Percentiles rank a stretch among this genome's conserved stretches.
Conservation (phyloP, 1,140 invertebrate species). For the Bradysia coprophila region DNA sequence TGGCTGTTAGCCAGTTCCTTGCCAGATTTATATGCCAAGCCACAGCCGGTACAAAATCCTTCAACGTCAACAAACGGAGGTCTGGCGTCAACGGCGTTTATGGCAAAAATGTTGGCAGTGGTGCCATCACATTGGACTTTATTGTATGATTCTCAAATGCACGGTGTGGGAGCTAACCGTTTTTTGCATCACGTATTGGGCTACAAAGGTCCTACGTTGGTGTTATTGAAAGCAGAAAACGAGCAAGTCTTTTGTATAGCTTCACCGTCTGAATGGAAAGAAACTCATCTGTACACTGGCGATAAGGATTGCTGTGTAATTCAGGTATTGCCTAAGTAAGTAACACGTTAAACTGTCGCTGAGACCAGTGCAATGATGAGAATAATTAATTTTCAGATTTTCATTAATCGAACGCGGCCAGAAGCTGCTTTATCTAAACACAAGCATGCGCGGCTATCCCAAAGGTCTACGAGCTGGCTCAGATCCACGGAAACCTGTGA, state of each 20-base stretch:
- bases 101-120: constrained; percentile 39
- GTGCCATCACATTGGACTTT: constrained; percentile 64
- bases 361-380: no score
- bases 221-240: constrained; percentile 47
- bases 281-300: constrained; percentile 70
- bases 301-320: constrained; percentile 54
- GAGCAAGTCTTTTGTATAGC: constrained; percentile 58
- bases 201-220: constrained; percentile 66
- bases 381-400: no score
- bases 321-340: constrained; percentile 60
- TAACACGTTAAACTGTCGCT: constrained; percentile 5
- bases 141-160: constrained; percentile 64
- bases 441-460: constrained; percentile 63
- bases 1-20: constrained; percentile 61
- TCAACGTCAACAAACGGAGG: constrained; percentile 10
- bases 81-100: constrained; percentile 33
- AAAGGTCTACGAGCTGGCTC: constrained; percentile 63
- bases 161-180: constrained; percentile 70
- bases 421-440: constrained; percentile 71
- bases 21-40: constrained; percentile 46
- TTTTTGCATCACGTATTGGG: constrained; percentile 73
- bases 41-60: constrained; percentile 16
- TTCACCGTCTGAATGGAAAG: constrained; percentile 64
- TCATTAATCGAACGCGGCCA: constrained; percentile 43
- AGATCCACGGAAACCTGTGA: constrained; percentile 52